A percentile compares a stretch with the other conserved stretches of the same genome.
These are phyloP conservation scores for Galerucella calmariensis DNA, from an alignment of 2,888 invertebrate species.

Conservation along the genomic window DNA sequence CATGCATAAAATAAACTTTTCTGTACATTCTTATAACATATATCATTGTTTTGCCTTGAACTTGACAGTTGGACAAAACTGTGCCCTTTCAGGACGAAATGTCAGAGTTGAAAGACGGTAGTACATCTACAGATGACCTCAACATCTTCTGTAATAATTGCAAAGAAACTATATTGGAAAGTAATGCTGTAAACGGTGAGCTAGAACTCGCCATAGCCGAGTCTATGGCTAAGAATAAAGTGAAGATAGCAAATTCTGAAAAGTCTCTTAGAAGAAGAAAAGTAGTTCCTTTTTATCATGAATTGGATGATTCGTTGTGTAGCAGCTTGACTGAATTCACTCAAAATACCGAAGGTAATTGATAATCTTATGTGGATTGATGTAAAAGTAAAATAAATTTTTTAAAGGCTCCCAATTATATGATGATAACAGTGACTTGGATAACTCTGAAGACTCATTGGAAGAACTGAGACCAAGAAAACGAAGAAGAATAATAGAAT, in stretches of 20 bases:
- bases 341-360: slow-evolving; percentile 52
- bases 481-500: slow-evolving; percentile 32
- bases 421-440: slow-evolving; percentile 51
- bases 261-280: slow-evolving; percentile 51
- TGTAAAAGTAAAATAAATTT: neutral
- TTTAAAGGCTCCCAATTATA: slow-evolving; percentile 20
- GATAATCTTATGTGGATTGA: neutral
- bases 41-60: neutral
- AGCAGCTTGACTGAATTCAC: slow-evolving; percentile 58
- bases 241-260: slow-evolving; percentile 48
- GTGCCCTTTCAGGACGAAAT: slow-evolving; percentile 43
- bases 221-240: slow-evolving; percentile 55
- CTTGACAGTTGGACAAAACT: slow-evolving; percentile 11
- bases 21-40: neutral
- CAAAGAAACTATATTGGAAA: slow-evolving; percentile 53
- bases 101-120: slow-evolving; percentile 49
- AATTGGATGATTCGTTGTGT: slow-evolving; percentile 59
- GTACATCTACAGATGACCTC: slow-evolving; percentile 56
- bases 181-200: slow-evolving; percentile 54
- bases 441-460: slow-evolving; percentile 47
- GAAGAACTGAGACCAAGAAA: slow-evolving; percentile 35
- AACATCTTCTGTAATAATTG: slow-evolving; percentile 54
- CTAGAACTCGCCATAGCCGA: slow-evolving; percentile 58
- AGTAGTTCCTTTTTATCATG: slow-evolving; percentile 56
- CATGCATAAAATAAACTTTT: no score